These are phyloP conservation scores for Clarias magur DNA, from an alignment of 2,113 vertebrate species.

Conservation along the genomic window DNA sequence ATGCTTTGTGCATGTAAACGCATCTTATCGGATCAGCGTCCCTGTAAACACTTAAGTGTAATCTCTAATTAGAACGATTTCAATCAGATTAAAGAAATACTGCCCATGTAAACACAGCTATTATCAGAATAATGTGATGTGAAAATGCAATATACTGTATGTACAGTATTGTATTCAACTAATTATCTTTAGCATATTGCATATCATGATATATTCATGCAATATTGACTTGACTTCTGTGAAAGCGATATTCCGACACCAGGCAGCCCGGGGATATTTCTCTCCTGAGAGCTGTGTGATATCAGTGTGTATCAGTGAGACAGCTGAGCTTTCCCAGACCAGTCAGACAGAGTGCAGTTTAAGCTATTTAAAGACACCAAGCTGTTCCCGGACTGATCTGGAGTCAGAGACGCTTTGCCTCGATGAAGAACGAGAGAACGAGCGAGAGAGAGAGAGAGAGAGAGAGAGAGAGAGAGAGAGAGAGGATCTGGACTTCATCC, in stretches of 20 bases:
- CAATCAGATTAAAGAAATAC: too few relatives aligned
- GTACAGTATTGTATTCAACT: neutral
- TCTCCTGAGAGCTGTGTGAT: slow-evolving; percentile 8
- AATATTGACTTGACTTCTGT: neutral
- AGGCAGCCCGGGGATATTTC: neutral
- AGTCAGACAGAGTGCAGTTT: slow-evolving; percentile 22
- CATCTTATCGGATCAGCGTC: too few relatives aligned
- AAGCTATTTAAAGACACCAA: slow-evolving; percentile 39
- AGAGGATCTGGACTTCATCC: slow-evolving; percentile 29
- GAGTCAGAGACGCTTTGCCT: slow-evolving; percentile 5
- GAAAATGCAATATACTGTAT: neutral
- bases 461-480: neutral
- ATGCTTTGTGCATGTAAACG: too few relatives aligned
- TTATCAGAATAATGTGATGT: neutral
- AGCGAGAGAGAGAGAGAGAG: too few relatives aligned
- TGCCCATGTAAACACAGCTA: too few relatives aligned
- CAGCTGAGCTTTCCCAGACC: slow-evolving; percentile 48
- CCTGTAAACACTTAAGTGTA: too few relatives aligned
- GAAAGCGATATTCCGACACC: neutral
- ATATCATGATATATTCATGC: slow-evolving; percentile 19
- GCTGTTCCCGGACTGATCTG: slow-evolving; percentile 7
- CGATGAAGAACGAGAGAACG: neutral
- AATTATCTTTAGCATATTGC: neutral
- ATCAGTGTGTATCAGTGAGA: slow-evolving; percentile 29
- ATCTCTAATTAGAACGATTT: too few relatives aligned